Evolutionary conservation across 1,140 invertebrate genomes (phyloP), one percentile per base, ranked within the genome.

Genomic region (Drosophila nigrodunni): DNA sequence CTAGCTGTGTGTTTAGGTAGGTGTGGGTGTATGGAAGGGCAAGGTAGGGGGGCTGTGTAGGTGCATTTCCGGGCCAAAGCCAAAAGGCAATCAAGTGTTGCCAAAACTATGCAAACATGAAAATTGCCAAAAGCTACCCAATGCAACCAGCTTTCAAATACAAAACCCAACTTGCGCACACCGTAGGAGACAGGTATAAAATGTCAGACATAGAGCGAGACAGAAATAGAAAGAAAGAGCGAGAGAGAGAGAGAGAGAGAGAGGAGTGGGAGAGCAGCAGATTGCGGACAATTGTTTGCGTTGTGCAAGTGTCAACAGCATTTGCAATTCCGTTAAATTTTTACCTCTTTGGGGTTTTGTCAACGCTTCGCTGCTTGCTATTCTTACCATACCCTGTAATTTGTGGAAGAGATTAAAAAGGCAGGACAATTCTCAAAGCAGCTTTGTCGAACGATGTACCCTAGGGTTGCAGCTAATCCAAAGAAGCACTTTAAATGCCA

Each of bases 221-320:
- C 11, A 13, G 57, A 44, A 54, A 37, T 49, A 55, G 60, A 54
- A 25, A 37, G 43, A 9, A 9, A 15, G 15, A 41, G 64, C 3
- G n/a, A 9, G 41, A 30, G 54, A 30, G 30, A 6, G 34, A 25
- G n/a, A 9, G 41, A 30, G 54, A 30, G 30, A 6, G 34, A 25
- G 46, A 43, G 44, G 39, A 66, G 76, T 69, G 60, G 74, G 76
- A 78, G 72, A 61, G 58, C 44, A 68, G 69, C 70, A 69, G 75
- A 70, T 79, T 77, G 47, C 57, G 67, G 80, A 68, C 83, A 87
- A 89, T 87, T 88, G 85, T 88, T 89, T 88, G 85, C 85, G 73
- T 78, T 89, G 85, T 85, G 86, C 80, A 85, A 89, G 85, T 89
- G 85, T 89, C 85, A 89, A 89, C 80, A 89, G 75, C 86, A 89